These are phyloP conservation scores for Thamnaconus septentrionalis DNA, from an alignment of 2,113 vertebrate genomes.

Conservation along the genomic window DNA sequence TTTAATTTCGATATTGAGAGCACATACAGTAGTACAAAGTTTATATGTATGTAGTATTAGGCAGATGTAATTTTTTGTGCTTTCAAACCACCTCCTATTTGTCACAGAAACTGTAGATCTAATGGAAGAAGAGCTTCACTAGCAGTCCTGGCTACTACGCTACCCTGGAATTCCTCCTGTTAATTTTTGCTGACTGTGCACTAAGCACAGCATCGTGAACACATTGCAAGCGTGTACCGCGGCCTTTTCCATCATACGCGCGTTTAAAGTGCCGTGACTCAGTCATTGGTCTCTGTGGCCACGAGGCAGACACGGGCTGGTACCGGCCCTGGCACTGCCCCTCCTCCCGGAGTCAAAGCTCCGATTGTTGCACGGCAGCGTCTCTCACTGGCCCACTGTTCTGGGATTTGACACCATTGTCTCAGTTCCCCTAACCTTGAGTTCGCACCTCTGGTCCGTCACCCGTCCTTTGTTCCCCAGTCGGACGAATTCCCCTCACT, in stretches of 20 bases:
- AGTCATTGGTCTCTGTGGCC: constrained; percentile 68
- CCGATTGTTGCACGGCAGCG: constrained; percentile 82
- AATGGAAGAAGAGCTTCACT: too few species aligned
- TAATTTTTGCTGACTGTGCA: constrained; percentile 26
- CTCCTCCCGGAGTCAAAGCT: constrained; percentile 80
- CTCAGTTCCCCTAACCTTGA: constrained; percentile 58
- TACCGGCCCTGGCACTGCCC: constrained; percentile 77
- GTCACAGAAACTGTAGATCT: too few species aligned
- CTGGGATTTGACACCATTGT: constrained; percentile 90
- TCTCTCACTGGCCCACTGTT: constrained; percentile 79
- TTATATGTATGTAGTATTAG: too few species aligned
- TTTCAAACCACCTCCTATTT: too few species aligned
- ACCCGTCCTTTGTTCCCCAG: not conserved
- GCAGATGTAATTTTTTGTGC: too few species aligned
- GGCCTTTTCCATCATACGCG: constrained; percentile 14
- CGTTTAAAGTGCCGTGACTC: constrained; percentile 41
- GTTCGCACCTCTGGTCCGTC: constrained; percentile 21
- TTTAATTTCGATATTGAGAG: too few species aligned
- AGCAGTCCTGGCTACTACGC: too few species aligned
- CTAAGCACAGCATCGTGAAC: constrained; percentile 13
- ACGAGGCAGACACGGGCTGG: constrained; percentile 83
- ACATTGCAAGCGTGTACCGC: not conserved
- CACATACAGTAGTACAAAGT: too few species aligned
- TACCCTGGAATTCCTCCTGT: too few species aligned
- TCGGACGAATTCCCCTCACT: too few species aligned